phyloP scores from a whole-genome alignment of 1,140 invertebrate genomes.

The Lordiphosa stackelbergi region DNA sequence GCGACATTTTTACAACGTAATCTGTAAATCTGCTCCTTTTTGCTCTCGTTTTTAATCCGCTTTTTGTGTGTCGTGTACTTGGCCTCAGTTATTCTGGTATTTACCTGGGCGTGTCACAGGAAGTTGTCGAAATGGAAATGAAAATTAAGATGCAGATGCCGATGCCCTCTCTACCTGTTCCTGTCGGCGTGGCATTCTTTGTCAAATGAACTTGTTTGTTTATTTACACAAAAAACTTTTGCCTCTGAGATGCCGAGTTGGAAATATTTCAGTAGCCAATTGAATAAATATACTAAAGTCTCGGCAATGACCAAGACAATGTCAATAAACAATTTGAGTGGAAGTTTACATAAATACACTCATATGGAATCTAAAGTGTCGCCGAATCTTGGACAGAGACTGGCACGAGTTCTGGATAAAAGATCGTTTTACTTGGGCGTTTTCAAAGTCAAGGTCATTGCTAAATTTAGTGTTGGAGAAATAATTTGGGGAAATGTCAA shows the following conservation, averaged over 20 bases:
- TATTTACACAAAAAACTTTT: slow-evolving; percentile 40
- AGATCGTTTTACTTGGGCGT: not conserved
- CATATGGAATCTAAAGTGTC: slow-evolving; percentile 3
- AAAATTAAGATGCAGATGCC: slow-evolving; percentile 13
- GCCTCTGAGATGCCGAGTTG: slow-evolving; percentile 17
- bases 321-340: slow-evolving; percentile 37
- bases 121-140: slow-evolving; percentile 34
- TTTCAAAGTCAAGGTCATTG: too few species aligned
- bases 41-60: slow-evolving; percentile 46
- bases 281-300: slow-evolving; percentile 18
- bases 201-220: slow-evolving; percentile 63
- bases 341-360: not conserved
- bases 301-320: slow-evolving; percentile 2
- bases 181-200: slow-evolving; percentile 6
- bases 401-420: slow-evolving; percentile 29
- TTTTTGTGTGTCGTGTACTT: slow-evolving; percentile 29
- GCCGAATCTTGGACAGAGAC: not conserved
- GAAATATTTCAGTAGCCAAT: slow-evolving; percentile 28
- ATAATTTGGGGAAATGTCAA: too few species aligned
- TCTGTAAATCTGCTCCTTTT: slow-evolving; percentile 37
- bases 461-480: too few species aligned
- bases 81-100: slow-evolving; percentile 53
- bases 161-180: slow-evolving; percentile 38
- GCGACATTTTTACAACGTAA: slow-evolving; percentile 63
- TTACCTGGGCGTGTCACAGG: slow-evolving; percentile 66